phyloP scores from a whole-genome alignment of 2,797 vertebrate genomes.

The Eupleurogrammus muticus region DNA sequence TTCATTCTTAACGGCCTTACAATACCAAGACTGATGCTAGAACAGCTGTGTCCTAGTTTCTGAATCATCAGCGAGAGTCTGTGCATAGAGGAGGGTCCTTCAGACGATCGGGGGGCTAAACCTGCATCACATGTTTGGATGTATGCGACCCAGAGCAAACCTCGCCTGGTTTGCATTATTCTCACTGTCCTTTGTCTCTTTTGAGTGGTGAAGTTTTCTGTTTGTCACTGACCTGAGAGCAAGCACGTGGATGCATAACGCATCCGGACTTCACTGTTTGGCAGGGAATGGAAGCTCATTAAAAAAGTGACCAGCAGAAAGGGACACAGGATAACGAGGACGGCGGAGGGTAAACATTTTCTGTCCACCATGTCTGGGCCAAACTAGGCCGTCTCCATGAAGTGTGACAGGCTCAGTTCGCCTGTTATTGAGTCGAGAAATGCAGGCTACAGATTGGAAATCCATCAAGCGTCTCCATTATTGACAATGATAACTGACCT shows the following conservation, averaged over 20 bases:
- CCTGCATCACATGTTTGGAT: background rate
- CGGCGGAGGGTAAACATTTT: background rate
- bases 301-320: background rate
- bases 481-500: slow-evolving; percentile 12
- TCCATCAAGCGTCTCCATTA: background rate
- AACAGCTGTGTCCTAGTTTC: background rate
- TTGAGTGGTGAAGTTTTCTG: background rate
- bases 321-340: background rate
- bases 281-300: background rate
- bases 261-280: background rate
- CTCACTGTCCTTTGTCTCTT: background rate
- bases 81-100: background rate
- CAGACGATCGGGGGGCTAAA: background rate
- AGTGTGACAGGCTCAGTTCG: background rate
- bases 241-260: too few relatives aligned
- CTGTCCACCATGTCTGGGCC: background rate
- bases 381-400: background rate
- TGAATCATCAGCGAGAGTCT: background rate
- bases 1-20: background rate
- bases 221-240: too few relatives aligned
- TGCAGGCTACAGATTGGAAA: background rate
- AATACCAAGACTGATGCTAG: background rate
- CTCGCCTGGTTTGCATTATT: background rate
- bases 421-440: background rate
- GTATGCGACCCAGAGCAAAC: background rate